Percentiles rank a stretch among this genome's conserved stretches.
Conservation (phyloP, 1,140 invertebrate genomes). For the Lepidurus arcticus region DNA sequence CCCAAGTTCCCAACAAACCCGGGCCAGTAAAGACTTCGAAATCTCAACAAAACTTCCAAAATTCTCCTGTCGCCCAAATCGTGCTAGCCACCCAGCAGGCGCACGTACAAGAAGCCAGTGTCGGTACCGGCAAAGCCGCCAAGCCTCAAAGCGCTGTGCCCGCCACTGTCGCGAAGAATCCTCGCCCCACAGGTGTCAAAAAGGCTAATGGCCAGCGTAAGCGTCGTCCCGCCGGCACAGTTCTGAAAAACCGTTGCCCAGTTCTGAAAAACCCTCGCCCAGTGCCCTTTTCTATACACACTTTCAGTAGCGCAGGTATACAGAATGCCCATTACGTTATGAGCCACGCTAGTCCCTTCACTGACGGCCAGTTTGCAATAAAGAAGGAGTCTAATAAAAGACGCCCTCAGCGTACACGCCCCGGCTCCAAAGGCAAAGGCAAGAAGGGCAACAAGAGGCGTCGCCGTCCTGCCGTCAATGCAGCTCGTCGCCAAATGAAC, state of each 20-base stretch:
- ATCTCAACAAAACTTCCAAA: not conserved
- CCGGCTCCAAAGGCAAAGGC: not conserved
- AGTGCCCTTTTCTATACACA: not conserved
- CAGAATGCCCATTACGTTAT: not conserved
- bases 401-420: not conserved
- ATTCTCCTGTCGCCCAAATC: not conserved
- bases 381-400: not conserved
- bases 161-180: not conserved
- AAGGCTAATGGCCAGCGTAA: not conserved
- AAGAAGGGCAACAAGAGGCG: constrained; percentile 5
- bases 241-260: no score
- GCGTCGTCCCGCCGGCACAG: not conserved
- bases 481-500: constrained; percentile 11
- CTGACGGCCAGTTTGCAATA: not conserved
- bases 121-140: not conserved
- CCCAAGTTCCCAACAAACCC: not conserved
- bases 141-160: not conserved
- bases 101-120: not conserved
- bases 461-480: not conserved
- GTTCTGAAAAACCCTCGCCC: not conserved
- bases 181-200: not conserved
- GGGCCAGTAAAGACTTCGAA: not conserved
- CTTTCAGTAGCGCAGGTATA: not conserved
- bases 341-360: not conserved
- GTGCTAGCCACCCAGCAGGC: not conserved